phyloP scores from a whole-genome alignment of 2,888 invertebrate species.

The Nomada fucata region DNA sequence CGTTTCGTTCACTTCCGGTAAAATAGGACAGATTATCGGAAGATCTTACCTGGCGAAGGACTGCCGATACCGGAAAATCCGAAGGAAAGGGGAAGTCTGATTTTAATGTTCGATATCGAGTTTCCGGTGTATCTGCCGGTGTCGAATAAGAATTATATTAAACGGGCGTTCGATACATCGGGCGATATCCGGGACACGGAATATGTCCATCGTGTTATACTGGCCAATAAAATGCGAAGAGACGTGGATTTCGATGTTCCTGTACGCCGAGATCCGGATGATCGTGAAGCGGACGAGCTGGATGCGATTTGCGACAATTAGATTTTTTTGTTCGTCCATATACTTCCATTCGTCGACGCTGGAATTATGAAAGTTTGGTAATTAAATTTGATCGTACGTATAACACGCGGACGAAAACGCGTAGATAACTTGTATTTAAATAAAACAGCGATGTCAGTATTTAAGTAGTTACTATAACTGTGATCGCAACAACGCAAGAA shows the following conservation, averaged over 20 bases:
- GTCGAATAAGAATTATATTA: constrained; percentile 82
- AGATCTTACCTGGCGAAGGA: constrained; percentile 90
- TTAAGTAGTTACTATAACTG: background rate
- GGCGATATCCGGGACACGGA: constrained; percentile 61
- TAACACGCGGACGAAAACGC: too few relatives aligned
- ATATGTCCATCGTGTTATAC: constrained; percentile 70
- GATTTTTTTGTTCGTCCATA: too few relatives aligned
- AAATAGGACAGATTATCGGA: constrained; percentile 87
- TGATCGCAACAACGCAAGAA: background rate
- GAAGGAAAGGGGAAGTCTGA: constrained; percentile 88
- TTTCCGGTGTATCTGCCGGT: constrained; percentile 86
- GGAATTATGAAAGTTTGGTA: too few relatives aligned
- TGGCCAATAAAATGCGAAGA: constrained; percentile 72
- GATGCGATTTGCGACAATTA: constrained; percentile 55
- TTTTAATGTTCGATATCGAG: constrained; percentile 88
- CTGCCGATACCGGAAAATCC: constrained; percentile 88
- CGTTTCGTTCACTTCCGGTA: background rate
- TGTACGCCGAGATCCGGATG: constrained; percentile 59
- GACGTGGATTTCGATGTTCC: constrained; percentile 72
- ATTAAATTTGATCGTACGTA: too few relatives aligned
- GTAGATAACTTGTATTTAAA: too few relatives aligned
- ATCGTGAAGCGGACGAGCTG: constrained; percentile 60
- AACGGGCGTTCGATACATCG: constrained; percentile 74
- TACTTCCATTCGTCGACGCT: too few relatives aligned
- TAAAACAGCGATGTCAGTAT: background rate